These are phyloP conservation scores for Phodopus roborovskii DNA, from an alignment of 2,113 vertebrate genomes.

Conservation along the genomic window DNA sequence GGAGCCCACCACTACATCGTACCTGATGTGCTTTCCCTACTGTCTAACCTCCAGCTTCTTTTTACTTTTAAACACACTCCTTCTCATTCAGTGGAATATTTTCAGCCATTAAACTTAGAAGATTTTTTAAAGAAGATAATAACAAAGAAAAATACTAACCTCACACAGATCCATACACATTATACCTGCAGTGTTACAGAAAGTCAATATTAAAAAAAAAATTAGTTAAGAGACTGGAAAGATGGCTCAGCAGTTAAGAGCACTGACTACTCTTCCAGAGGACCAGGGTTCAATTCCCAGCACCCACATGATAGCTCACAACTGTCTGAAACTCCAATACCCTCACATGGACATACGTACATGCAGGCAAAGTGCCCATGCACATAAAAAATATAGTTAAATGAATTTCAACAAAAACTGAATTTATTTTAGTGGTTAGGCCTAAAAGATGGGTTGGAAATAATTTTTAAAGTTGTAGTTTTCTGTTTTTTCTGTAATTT, in stretches of 20 bases:
- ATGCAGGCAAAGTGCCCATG: too few species aligned
- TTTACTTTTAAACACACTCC: constrained; percentile 58
- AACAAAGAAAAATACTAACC: constrained; percentile 27
- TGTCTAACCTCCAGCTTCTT: constrained; percentile 54
- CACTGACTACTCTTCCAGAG: too few species aligned
- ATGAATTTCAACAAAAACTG: constrained; percentile 25
- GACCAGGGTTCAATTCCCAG: too few species aligned
- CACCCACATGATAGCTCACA: too few species aligned
- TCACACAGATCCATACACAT: not conserved
- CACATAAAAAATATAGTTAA: not conserved
- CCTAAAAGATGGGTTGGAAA: not conserved
- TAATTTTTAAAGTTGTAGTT: constrained; percentile 9
- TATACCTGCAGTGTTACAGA: not conserved
- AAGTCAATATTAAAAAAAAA: constrained; percentile 16
- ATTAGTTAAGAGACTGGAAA: not conserved
- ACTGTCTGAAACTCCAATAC: too few species aligned
- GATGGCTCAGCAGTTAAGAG: too few species aligned
- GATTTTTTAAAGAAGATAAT: not conserved
- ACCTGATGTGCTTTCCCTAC: not conserved
- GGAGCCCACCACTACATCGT: not conserved
- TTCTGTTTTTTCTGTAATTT: constrained; percentile 21
- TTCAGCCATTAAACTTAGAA: constrained; percentile 52
- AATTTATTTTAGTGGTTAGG: not conserved
- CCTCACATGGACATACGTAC: too few species aligned
- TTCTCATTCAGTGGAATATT: constrained; percentile 34